phyloP scores from a whole-genome alignment of 2,888 invertebrate species.

The Dimorphilus gyrociliatus region DNA sequence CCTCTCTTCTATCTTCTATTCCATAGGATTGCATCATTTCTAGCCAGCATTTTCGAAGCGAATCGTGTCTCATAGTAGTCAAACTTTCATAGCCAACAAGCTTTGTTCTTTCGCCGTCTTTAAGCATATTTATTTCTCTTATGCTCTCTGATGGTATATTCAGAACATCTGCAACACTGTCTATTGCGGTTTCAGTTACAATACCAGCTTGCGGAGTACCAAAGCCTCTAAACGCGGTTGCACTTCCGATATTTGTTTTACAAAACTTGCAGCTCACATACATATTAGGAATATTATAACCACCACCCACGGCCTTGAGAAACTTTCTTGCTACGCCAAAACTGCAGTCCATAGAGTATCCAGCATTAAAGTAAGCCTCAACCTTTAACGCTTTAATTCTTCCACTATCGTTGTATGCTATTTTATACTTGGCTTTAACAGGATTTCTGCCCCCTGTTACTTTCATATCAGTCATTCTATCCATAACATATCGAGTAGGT shows the following conservation, averaged over 20 bases:
- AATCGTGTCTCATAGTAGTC: slow-evolving; percentile 56
- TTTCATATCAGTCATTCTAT: slow-evolving; percentile 84
- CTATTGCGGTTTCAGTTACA: slow-evolving; percentile 17
- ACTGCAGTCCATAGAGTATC: slow-evolving; percentile 58
- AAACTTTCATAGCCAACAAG: too few species aligned
- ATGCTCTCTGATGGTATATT: slow-evolving; percentile 50
- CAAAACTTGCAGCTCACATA: slow-evolving; percentile 52
- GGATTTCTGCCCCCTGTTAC: slow-evolving; percentile 77
- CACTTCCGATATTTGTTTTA: slow-evolving; percentile 73
- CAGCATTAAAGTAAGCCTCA: slow-evolving; percentile 62
- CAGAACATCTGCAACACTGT: slow-evolving; percentile 47
- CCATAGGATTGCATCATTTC: slow-evolving; percentile 56
- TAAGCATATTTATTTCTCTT: slow-evolving; percentile 55
- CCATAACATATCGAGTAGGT: slow-evolving; percentile 71
- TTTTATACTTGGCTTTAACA: slow-evolving; percentile 63
- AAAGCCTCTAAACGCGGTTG: slow-evolving; percentile 63
- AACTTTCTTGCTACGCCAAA: too few species aligned
- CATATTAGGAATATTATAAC: slow-evolving; percentile 58
- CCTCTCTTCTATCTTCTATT: slow-evolving; percentile 44
- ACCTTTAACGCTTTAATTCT: slow-evolving; percentile 55
- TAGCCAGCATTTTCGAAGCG: slow-evolving; percentile 50
- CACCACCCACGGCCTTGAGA: too few species aligned
- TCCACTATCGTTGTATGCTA: slow-evolving; percentile 56
- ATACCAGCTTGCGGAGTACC: slow-evolving; percentile 22
- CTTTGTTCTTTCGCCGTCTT: slow-evolving; percentile 58